A percentile compares a stretch with the other conserved stretches of the same genome.
Evolutionary conservation across 2,113 vertebrate species (phyloP).

Genomic region (Ochotona curzoniae): DNA sequence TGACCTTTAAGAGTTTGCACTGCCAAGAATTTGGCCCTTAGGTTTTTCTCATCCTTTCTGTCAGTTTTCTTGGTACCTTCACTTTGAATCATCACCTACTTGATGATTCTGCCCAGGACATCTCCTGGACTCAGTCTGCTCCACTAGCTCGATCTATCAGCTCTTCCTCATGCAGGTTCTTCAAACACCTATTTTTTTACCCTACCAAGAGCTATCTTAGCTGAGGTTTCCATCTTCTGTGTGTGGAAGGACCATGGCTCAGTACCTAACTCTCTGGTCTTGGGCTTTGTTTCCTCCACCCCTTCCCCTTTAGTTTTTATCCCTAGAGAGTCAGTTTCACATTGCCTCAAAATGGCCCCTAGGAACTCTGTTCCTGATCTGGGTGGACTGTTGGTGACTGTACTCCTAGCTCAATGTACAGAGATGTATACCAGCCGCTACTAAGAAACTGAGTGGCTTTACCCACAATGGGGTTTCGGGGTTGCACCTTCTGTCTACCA

Average conservation of each 20-base stretch:
- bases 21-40: not conserved
- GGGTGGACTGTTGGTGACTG: not conserved
- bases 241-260: not conserved
- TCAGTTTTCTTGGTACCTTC: conserved; percentile 32
- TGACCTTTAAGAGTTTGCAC: not conserved
- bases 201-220: not conserved
- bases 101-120: not conserved
- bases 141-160: too few species aligned
- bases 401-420: not conserved
- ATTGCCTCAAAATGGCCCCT: not conserved
- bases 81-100: not conserved
- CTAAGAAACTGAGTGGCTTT: not conserved
- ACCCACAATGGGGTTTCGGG: not conserved
- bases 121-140: not conserved
- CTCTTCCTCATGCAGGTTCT: too few species aligned
- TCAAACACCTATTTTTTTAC: not conserved
- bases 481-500: not conserved
- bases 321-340: not conserved
- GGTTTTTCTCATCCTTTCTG: not conserved
- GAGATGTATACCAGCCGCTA: too few species aligned
- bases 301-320: not conserved
- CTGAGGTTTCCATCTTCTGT: not conserved
- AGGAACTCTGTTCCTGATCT: not conserved
- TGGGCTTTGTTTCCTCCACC: not conserved
- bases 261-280: not conserved